Percentiles rank a stretch among this genome's conserved stretches.
Evolutionary conservation across 2,888 invertebrate genomes (phyloP).

Genomic region (Acholoe squamosa): DNA sequence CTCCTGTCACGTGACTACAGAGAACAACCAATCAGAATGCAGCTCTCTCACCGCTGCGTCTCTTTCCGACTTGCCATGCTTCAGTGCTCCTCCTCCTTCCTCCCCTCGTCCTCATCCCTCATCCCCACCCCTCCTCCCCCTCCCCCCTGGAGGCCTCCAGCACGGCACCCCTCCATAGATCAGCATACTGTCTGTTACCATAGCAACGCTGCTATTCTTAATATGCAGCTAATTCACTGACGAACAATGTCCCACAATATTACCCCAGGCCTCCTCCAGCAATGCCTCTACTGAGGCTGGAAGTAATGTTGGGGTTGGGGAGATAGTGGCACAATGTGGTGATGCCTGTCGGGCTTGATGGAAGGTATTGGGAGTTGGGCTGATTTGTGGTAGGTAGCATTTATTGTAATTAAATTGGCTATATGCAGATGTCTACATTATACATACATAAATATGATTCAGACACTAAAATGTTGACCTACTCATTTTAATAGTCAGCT

Average conservation of each 20-base stretch:
- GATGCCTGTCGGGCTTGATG: too few relatives aligned
- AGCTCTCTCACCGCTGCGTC: background rate
- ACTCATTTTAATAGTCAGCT: too few relatives aligned
- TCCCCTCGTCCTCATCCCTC: background rate
- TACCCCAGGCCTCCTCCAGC: background rate
- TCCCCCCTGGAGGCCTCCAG: background rate
- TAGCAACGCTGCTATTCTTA: conserved; percentile 16
- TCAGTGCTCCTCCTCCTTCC: conserved; percentile 42
- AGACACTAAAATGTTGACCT: too few relatives aligned
- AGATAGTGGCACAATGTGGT: too few relatives aligned
- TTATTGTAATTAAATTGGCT: background rate
- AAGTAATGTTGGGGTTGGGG: too few relatives aligned
- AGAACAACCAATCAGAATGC: conserved; percentile 14
- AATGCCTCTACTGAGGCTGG: background rate
- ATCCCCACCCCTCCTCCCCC: background rate
- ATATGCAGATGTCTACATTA: background rate
- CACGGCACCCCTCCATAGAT: conserved; percentile 7
- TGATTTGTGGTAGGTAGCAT: background rate
- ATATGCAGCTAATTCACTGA: conserved; percentile 29
- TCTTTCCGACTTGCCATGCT: background rate
- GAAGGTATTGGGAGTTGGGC: too few relatives aligned
- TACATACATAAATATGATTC: background rate
- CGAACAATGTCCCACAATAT: background rate
- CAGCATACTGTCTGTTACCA: conserved; percentile 18
- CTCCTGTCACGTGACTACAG: conserved; percentile 33